Conservation (phyloP, 2,888 invertebrate species). For the Drosophila helvetica region DNA sequence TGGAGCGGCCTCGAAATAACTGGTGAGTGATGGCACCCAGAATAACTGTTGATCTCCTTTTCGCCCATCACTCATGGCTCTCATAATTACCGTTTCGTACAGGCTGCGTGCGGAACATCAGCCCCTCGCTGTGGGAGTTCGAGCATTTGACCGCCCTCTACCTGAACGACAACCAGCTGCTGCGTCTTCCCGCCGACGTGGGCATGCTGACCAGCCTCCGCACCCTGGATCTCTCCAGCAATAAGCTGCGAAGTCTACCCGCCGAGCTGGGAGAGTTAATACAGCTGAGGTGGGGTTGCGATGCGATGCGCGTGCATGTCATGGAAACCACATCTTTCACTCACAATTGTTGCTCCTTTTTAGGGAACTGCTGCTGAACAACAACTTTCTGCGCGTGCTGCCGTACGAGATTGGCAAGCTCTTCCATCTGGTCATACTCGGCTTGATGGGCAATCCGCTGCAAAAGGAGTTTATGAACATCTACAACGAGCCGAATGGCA, state of each 20-base stretch:
- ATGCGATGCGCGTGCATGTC: conserved; percentile 1
- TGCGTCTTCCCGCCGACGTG: conserved; percentile 96
- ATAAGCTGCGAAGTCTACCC: conserved; percentile 97
- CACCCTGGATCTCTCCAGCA: conserved; percentile 95
- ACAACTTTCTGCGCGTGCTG: conserved; percentile 96
- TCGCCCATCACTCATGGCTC: background rate
- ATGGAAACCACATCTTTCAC: conserved; percentile 7
- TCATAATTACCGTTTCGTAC: conserved; percentile 61
- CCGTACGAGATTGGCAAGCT: conserved; percentile 99
- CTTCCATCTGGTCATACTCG: conserved; percentile 97
- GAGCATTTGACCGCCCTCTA: conserved; percentile 96
- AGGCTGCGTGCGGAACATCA: conserved; percentile 97
- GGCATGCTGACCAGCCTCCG: conserved; percentile 92
- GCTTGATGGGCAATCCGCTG: conserved; percentile 96
- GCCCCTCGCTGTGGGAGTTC: conserved; percentile 95
- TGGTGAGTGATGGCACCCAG: conserved; percentile 83
- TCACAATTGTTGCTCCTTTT: conserved; percentile 20
- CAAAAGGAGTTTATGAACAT: conserved; percentile 95
- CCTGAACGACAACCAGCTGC: conserved; percentile 97
- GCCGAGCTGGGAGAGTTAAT: conserved; percentile 98
- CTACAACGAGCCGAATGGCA: conserved; percentile 97
- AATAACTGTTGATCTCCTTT: conserved; percentile 84
- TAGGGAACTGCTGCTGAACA: conserved; percentile 96
- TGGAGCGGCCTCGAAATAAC: conserved; percentile 97
- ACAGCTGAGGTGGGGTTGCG: conserved; percentile 92